A percentile compares a stretch with the other conserved stretches of the same genome.
Evolutionary conservation across 2,113 vertebrate genomes (phyloP).

Genomic region (Catagonus wagneri): DNA sequence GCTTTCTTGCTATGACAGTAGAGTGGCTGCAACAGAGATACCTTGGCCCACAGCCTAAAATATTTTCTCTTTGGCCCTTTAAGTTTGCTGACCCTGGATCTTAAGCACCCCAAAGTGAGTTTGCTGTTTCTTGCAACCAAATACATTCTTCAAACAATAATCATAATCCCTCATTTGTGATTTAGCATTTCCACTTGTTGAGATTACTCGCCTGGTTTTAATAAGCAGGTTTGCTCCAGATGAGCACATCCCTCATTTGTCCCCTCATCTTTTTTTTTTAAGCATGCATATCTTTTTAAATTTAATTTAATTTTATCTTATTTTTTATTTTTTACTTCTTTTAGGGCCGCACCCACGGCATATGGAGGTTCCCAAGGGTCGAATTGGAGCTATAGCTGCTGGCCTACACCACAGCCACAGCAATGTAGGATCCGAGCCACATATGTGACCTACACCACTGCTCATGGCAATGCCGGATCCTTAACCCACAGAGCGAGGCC

Average conservation of each 20-base stretch:
- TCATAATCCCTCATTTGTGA: background rate
- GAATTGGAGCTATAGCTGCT: too few relatives aligned
- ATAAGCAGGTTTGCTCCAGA: background rate
- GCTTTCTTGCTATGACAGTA: background rate
- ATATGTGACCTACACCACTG: too few relatives aligned
- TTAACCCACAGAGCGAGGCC: too few relatives aligned
- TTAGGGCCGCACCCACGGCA: too few relatives aligned
- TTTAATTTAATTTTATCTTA: too few relatives aligned
- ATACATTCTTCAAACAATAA: conserved; percentile 3
- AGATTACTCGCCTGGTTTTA: background rate
- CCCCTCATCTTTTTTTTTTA: background rate
- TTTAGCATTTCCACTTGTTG: background rate
- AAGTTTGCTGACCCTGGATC: background rate
- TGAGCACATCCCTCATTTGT: background rate
- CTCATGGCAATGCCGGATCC: too few relatives aligned
- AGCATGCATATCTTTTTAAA: too few relatives aligned
- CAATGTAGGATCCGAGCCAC: too few relatives aligned
- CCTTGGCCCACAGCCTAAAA: background rate
- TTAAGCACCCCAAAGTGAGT: background rate
- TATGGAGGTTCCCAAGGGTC: too few relatives aligned
- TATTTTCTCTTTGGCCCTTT: background rate
- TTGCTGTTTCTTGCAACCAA: conserved; percentile 28
- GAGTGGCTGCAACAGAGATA: background rate
- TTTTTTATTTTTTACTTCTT: too few relatives aligned
- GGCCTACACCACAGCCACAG: too few relatives aligned